phyloP scores from a whole-genome alignment of 2,888 invertebrate genomes.

The Melinaea marsaeus region DNA sequence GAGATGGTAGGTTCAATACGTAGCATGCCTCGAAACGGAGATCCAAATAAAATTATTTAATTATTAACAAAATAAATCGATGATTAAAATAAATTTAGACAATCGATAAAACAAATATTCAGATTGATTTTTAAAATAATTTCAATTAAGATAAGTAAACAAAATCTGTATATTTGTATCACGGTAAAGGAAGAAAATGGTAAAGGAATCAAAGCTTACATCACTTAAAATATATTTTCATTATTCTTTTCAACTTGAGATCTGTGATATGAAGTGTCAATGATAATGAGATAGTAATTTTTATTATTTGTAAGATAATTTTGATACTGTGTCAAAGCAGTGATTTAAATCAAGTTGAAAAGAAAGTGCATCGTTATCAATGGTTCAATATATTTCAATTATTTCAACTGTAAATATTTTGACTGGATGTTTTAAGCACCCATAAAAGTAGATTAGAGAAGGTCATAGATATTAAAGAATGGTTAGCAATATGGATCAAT shows the following conservation, averaged over 20 bases:
- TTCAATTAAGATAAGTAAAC: not conserved
- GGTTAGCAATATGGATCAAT: not conserved
- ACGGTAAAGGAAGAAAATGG: slow-evolving; percentile 36
- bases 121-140: slow-evolving; percentile 19
- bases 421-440: no score
- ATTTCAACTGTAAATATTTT: no score
- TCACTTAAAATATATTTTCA: slow-evolving; percentile 36
- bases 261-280: slow-evolving; percentile 20
- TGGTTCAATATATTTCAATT: slow-evolving; percentile 25
- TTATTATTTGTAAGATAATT: slow-evolving; percentile 8
- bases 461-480: no score
- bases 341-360: slow-evolving; percentile 57
- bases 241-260: slow-evolving; percentile 64
- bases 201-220: slow-evolving; percentile 45
- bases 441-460: no score
- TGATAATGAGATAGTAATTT: slow-evolving; percentile 20
- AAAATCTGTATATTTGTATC: slow-evolving; percentile 40
- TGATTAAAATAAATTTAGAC: slow-evolving; percentile 32
- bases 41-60: slow-evolving; percentile 30
- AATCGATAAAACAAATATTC: slow-evolving; percentile 35
- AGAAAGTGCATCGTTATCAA: slow-evolving; percentile 60
- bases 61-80: slow-evolving; percentile 30
- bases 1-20: slow-evolving; percentile 33
- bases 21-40: slow-evolving; percentile 39
- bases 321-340: slow-evolving; percentile 23